Base-by-base conservation (phyloP, 2,888 invertebrate genomes). In the Cheilosia pagana region DNA sequence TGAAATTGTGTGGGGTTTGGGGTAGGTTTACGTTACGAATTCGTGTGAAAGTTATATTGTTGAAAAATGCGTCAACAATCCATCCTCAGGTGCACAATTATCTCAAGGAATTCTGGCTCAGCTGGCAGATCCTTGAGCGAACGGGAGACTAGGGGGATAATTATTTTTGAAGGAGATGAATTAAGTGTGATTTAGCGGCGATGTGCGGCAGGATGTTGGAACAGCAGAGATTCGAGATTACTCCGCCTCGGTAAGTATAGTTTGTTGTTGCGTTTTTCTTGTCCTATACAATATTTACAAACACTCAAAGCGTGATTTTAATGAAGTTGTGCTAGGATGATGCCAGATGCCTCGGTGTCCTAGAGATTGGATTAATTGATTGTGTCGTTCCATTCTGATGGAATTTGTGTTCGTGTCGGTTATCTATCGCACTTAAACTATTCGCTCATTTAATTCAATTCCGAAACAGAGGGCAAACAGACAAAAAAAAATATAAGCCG, bases 1-100 rank as follows among this genome's bases (percentile, higher is more conserved):
- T 52, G 45, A 55, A 55, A 65, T 57, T 45, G 28, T 63, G n/a
- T 71, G 59, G 1, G 14, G 55, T 4, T 14, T 57, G n/a, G 28
- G 71, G 39, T 19, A 6, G 2, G 45, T 41, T 43, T 52, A 41
- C 50, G 19, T 23, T 60, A 50, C 50, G 57, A 41, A 75, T 75
- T 43, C 78, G 57, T 52, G 52, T 78, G 63, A 74, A 68, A 77
- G 81, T 70, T 70, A 79, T 70, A 57, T 52, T 70, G 59, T 57
- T 79, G 74, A 75, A 81, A 81, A 81, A 81, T 75, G 60, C 65
- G 63, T 71, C 81, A 85, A 71, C 85, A 65, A 81, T 85, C 67
- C 60, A 71, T 75, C 75, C 85, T 71, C 85, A 85, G 85, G 85
- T 85, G 79, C 79, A 81, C 71, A 81, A 85, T 85, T 85, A 85